Percentiles rank a stretch among this genome's conserved stretches.
These are phyloP conservation scores for Morone chrysops DNA, from an alignment of 2,113 vertebrate species.

Conservation along the genomic window DNA sequence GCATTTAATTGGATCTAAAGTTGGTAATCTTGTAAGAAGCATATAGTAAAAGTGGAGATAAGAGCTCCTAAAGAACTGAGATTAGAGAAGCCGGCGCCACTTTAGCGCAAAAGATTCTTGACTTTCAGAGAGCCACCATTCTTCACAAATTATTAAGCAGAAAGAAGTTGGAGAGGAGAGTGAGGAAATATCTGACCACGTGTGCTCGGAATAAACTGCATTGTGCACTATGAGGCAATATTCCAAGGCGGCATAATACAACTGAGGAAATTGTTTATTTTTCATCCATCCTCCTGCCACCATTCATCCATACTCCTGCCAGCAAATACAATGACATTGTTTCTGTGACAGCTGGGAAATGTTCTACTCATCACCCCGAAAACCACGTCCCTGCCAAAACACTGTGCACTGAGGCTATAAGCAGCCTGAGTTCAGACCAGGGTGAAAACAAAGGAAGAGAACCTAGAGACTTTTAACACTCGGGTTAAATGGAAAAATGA, in stretches of 20 bases:
- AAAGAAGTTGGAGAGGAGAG: conserved; percentile 23
- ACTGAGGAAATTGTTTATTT: conserved; percentile 73
- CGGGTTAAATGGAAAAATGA: not conserved
- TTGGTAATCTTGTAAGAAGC: conserved; percentile 63
- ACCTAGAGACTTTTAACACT: conserved; percentile 3
- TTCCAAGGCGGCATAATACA: conserved; percentile 70
- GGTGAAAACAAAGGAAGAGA: conserved; percentile 31
- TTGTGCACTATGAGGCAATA: conserved; percentile 68
- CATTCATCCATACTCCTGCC: conserved; percentile 69
- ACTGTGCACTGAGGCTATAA: conserved; percentile 44
- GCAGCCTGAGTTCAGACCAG: conserved; percentile 42
- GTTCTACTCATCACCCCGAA: conserved; percentile 64
- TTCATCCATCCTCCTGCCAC: conserved; percentile 70
- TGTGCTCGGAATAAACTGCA: conserved; percentile 60
- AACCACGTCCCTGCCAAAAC: conserved; percentile 57
- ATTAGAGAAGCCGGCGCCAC: not conserved
- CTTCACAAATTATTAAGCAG: conserved; percentile 39
- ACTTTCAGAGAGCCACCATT: conserved; percentile 17
- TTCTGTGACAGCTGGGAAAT: conserved; percentile 74
- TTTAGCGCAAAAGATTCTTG: conserved; percentile 24
- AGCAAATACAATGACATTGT: conserved; percentile 77
- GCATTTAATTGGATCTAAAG: conserved; percentile 79
- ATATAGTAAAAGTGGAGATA: conserved; percentile 20
- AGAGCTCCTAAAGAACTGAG: not conserved
- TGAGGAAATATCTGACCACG: conserved; percentile 46